A percentile compares a stretch with the other conserved stretches of the same genome.
phyloP scores from a whole-genome alignment of 2,888 invertebrate species.

The Pseudoips prasinana region DNA sequence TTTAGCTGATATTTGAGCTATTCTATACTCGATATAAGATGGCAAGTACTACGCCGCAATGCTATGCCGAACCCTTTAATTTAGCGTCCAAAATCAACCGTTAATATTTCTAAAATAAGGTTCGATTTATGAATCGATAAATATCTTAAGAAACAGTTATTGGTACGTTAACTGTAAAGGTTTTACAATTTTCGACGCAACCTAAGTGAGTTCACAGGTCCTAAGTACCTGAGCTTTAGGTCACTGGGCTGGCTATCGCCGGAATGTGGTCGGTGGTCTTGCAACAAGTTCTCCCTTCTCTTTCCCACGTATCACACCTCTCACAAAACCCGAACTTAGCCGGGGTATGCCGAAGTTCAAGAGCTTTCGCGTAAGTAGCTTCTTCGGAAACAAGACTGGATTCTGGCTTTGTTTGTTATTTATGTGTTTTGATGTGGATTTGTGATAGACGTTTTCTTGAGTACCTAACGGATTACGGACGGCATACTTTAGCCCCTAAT shows the following conservation, averaged over 20 bases:
- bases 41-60: too few relatives aligned
- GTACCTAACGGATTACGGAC: conserved; percentile 24
- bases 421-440: conserved; percentile 30
- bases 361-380: conserved; percentile 42
- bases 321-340: conserved; percentile 38
- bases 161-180: too few relatives aligned
- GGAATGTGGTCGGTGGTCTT: conserved; percentile 74
- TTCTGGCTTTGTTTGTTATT: conserved; percentile 44
- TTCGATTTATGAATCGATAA: too few relatives aligned
- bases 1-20: too few relatives aligned
- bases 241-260: conserved; percentile 66
- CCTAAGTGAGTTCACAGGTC: conserved; percentile 27
- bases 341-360: conserved; percentile 37
- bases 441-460: conserved; percentile 28
- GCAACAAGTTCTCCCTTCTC: conserved; percentile 72
- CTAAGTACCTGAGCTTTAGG: conserved; percentile 60
- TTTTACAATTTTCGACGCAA: too few relatives aligned
- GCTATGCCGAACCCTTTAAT: too few relatives aligned
- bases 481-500: too few relatives aligned
- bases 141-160: too few relatives aligned
- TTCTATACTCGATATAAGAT: too few relatives aligned
- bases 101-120: too few relatives aligned
- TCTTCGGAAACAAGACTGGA: conserved; percentile 62
- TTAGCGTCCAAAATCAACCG: too few relatives aligned
- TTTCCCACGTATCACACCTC: conserved; percentile 31